Base-by-base conservation (phyloP, 2,113 vertebrate species). In the Microtus ochrogaster region DNA sequence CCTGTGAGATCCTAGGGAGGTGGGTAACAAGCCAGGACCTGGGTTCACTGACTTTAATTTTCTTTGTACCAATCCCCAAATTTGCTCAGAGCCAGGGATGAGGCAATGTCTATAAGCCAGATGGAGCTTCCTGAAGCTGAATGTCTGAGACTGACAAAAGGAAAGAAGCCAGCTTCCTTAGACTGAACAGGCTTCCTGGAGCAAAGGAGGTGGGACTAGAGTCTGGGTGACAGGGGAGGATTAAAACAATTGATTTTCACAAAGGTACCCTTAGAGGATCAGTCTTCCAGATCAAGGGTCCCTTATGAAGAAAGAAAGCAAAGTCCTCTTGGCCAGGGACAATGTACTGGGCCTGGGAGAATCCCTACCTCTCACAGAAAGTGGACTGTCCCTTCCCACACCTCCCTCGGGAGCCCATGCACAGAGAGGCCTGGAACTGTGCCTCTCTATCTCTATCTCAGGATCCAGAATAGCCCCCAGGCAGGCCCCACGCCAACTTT, bases 381-480 rank as follows among this genome's bases (percentile, higher is more conserved):
- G 26, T 14, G 49, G 13, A 22, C 61, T 36, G 79, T 28, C 41
- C 16, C 22, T 81, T 92, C 91, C 72, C 84, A 79, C 7, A 13
- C 0, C 0, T 11, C 68, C 92, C 79, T 41, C 58, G 84, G 26
- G 86, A 77, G n/a, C 28, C 89, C 47, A 49, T 13, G 88, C 39
- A 63, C 24, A 7, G 36, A 65, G 76, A 88, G 84, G 61, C 36
- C 47, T 36, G 0, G 70, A 70, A 26, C n/a, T 74, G n/a, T 12
- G 22, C 4, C 66, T 68, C 55, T 58, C 55, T 58, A 17, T 55
- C 52, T 17, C 82, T 74, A 47, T 92, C 86, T 61, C 96, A 77
- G 58, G 73, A 22, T 47, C 70, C 73, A 86, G 68, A 96, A 95
- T 47, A 96, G 72, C n/a, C 52, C 52, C 63, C 77, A 44, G 44